Base-by-base conservation (phyloP, 2,797 vertebrate species). In the Sebastes kiyomatsui region DNA sequence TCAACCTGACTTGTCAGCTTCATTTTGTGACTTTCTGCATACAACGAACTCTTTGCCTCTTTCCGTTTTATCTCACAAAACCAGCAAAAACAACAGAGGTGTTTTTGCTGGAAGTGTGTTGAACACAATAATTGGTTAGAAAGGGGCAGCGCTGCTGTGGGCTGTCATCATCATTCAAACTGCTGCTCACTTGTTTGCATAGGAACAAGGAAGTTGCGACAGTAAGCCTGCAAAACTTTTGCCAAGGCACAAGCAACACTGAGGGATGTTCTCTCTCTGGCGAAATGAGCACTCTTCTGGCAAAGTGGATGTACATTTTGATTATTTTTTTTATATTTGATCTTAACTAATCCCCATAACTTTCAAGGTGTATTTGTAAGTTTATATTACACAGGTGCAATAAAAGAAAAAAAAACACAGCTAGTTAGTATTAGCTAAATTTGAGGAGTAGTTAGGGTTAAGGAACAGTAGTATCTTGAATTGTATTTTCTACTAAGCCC, bases 151-250 rank as follows among this genome's bases (percentile, higher is more conserved):
- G 2, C 4, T 32, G 82, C 67, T 68, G 62, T 67, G 58, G 72
- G 77, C 83, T 78, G 74, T 85, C 80, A 59, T 81, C 85, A 55
- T 80, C 77, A 72, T 68, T 90, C 82, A 79, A 70, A 0, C 61
- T 22, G 76, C 46, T n/a, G 61, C 61, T 70, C 65, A 49, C 33
- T 55, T 52, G 52, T 83, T 86, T 83, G 68, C 68, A 74, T 49
- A 33, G 75, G 55, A 72, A 79, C 65, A 67, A 72, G 60, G 68
- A 66, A 60, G 46, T 27, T 69, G 55, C 33, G 54, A 18, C 66
- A 22, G 49, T 27, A 18, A 38, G 22, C 3, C 49, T 14, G 38
- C 6, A 68, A 62, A 74, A 72, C 6, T 3, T 56, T 25, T 28
- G 4, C 22, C 22, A 65, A 18, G 59, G 23, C 14, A 58, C 67